A percentile compares a stretch with the other conserved stretches of the same genome.
These are phyloP conservation scores for Agonopterix arenella DNA, from an alignment of 2,888 invertebrate genomes.

Conservation along the genomic window DNA sequence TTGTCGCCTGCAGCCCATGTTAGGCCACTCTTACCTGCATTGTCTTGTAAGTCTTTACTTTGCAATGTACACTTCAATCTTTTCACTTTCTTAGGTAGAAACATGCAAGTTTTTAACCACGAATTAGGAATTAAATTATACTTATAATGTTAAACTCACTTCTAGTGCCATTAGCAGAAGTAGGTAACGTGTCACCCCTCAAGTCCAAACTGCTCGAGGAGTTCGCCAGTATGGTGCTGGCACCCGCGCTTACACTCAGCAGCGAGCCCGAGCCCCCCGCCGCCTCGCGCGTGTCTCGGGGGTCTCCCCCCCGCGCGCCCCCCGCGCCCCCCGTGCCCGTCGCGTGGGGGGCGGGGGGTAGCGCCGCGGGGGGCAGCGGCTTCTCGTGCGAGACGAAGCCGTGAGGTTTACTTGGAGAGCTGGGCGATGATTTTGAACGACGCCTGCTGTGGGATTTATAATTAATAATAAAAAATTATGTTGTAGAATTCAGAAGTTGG, in stretches of 20 bases:
- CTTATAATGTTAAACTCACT: constrained; percentile 16
- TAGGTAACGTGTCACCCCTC: constrained; percentile 20
- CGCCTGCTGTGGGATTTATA: constrained; percentile 25
- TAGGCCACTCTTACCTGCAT: too few species aligned
- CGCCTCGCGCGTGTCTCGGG: constrained; percentile 3
- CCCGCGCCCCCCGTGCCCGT: constrained; percentile 3
- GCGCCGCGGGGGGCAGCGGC: constrained; percentile 11
- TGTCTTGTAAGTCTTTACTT: too few species aligned
- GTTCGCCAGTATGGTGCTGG: constrained; percentile 78
- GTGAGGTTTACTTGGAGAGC: constrained; percentile 21
- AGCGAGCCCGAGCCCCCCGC: constrained; percentile 53
- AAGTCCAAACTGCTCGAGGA: constrained; percentile 59
- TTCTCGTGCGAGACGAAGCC: constrained; percentile 29
- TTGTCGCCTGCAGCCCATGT: too few species aligned
- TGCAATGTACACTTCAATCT: too few species aligned
- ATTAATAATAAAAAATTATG: too few species aligned
- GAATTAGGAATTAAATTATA: too few species aligned
- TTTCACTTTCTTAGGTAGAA: too few species aligned
- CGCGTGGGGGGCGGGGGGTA: constrained; percentile 3
- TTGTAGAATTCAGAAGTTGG: too few species aligned
- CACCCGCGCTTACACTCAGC: constrained; percentile 75
- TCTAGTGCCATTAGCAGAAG: constrained; percentile 6
- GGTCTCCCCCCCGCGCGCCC: constrained; percentile 8
- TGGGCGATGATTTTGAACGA: constrained; percentile 33
- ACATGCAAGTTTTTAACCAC: too few species aligned